Conservation (phyloP, 2,888 invertebrate species). For the Tipula lateralis region DNA sequence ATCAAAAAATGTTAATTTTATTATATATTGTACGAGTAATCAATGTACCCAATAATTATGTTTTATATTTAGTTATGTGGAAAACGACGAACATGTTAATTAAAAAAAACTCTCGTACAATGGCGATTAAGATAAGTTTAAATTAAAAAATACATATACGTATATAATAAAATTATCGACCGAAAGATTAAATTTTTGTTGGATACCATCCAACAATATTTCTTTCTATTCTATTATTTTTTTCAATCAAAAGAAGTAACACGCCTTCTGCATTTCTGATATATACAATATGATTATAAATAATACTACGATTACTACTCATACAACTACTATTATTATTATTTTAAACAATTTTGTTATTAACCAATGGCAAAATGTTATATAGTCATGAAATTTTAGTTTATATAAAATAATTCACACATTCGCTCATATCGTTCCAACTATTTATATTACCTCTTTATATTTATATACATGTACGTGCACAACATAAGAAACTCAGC, state of each 20-base stretch:
- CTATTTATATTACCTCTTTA: neutral
- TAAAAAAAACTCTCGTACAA: neutral
- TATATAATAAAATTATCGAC: neutral
- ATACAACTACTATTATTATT: neutral
- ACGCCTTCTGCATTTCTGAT: neutral
- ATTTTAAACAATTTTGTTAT: neutral
- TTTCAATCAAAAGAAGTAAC: neutral
- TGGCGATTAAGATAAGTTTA: neutral
- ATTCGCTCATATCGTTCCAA: neutral
- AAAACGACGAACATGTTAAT: neutral
- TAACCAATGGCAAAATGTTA: slow-evolving; percentile 11
- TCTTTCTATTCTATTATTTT: neutral
- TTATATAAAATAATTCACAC: neutral
- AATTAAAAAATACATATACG: neutral
- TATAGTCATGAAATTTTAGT: neutral
- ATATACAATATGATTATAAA: neutral
- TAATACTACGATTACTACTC: slow-evolving; percentile 11
- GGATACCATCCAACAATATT: neutral
- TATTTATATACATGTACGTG: neutral
- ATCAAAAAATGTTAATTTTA: slow-evolving; percentile 4
- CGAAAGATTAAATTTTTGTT: neutral
- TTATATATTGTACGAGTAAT: neutral
- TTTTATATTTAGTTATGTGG: neutral
- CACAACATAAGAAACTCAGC: neutral
- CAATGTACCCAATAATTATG: neutral